These are phyloP conservation scores for Drosophila kokeensis DNA, from an alignment of 2,888 invertebrate species.

Conservation along the genomic window DNA sequence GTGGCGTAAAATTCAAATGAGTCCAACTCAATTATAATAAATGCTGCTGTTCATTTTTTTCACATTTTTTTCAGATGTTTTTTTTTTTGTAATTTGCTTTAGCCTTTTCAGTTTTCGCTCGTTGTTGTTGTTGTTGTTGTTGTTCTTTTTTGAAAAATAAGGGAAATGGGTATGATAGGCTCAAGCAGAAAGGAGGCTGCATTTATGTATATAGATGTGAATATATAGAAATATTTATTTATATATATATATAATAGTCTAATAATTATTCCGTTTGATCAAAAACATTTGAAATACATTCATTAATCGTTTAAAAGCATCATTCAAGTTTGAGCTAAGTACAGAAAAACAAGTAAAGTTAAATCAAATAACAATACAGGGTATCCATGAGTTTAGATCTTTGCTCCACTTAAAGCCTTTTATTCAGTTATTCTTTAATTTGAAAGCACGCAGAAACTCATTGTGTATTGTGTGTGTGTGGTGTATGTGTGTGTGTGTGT, in stretches of 20 bases:
- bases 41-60: conserved; percentile 38
- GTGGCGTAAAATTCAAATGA: conserved; percentile 67
- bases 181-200: not conserved
- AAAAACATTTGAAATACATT: not conserved
- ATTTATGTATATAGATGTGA: not conserved
- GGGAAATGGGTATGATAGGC: not conserved
- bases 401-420: not conserved
- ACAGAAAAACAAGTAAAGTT: not conserved
- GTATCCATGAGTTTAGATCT: not conserved
- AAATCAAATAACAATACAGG: not conserved
- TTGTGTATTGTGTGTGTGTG: not conserved
- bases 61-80: conserved; percentile 18
- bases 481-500: not conserved
- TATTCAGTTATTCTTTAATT: not conserved
- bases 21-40: conserved; percentile 68
- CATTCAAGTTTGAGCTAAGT: not conserved
- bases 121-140: not conserved
- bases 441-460: not conserved
- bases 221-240: not conserved
- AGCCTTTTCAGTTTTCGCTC: not conserved
- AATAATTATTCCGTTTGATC: too few relatives aligned
- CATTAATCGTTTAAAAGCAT: not conserved
- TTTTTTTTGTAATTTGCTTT: conserved; percentile 3
- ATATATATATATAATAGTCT: not conserved
- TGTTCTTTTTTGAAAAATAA: not conserved